Evolutionary conservation across 2,797 vertebrate species (phyloP).

Genomic region (Huso huso): DNA sequence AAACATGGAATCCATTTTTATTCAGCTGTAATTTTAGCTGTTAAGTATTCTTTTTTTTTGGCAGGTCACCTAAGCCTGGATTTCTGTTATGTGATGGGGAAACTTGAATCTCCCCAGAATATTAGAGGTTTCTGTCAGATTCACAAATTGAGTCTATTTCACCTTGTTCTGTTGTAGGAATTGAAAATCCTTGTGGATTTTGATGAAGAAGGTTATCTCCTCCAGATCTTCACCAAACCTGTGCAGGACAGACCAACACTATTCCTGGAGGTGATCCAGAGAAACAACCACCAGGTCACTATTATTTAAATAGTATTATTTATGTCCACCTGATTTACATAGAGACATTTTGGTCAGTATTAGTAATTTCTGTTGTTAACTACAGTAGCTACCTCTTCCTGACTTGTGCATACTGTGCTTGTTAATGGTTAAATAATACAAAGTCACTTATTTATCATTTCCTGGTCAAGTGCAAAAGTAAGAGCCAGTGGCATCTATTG

Average conservation of each 20-base stretch:
- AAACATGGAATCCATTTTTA: background rate
- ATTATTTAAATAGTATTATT: background rate
- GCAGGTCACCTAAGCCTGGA: background rate
- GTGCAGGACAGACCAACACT: conserved; percentile 92
- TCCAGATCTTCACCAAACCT: conserved; percentile 96
- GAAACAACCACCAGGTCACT: conserved; percentile 87
- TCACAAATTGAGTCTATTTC: background rate
- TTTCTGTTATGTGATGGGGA: background rate
- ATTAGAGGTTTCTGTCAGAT: background rate
- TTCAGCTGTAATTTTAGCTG: background rate
- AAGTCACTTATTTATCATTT: too few relatives aligned
- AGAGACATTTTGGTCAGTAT: too few relatives aligned
- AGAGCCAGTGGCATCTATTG: too few relatives aligned
- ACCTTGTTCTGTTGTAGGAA: conserved; percentile 50
- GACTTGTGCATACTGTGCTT: too few relatives aligned
- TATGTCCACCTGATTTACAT: background rate
- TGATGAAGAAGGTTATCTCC: conserved; percentile 89
- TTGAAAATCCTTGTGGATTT: conserved; percentile 90
- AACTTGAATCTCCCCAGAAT: background rate
- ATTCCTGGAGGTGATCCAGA: conserved; percentile 93
- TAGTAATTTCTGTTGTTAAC: background rate
- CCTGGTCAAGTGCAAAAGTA: too few relatives aligned
- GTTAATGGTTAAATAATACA: too few relatives aligned
- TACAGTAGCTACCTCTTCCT: background rate
- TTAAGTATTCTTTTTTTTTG: background rate